A percentile compares a stretch with the other conserved stretches of the same genome.
Conservation (phyloP, 2,113 vertebrate genomes). For the Carassius gibelio region DNA sequence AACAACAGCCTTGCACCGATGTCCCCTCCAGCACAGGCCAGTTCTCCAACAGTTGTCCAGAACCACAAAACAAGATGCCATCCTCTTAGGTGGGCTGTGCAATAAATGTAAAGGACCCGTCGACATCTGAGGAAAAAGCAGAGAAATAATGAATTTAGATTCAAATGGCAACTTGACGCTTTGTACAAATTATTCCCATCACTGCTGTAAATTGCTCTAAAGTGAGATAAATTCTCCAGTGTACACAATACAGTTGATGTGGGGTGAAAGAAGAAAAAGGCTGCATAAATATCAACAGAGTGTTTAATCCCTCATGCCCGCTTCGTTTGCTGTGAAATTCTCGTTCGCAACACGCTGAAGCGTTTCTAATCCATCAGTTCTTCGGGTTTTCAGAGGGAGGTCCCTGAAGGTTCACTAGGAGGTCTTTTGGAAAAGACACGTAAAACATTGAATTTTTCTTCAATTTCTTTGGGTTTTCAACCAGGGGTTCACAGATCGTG, state of each 20-base stretch:
- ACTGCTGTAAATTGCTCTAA: conserved; percentile 68
- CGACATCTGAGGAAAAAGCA: conserved; percentile 69
- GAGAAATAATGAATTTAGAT: conserved; percentile 73
- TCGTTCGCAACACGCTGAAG: conserved; percentile 2
- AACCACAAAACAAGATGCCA: not conserved
- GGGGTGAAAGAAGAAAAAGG: conserved; percentile 64
- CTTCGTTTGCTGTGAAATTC: conserved; percentile 19
- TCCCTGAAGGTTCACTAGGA: not conserved
- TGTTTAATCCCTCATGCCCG: conserved; percentile 18
- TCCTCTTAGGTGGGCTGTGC: conserved; percentile 48
- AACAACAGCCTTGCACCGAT: not conserved
- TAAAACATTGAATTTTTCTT: conserved; percentile 1
- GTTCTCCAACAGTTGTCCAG: not conserved
- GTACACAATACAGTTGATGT: conserved; percentile 57
- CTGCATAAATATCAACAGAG: conserved; percentile 27
- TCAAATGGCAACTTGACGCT: conserved; percentile 65
- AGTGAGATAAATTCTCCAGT: conserved; percentile 62
- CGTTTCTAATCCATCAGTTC: conserved; percentile 33
- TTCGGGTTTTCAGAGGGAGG: not conserved
- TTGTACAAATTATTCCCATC: conserved; percentile 69
- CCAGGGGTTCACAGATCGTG: not conserved
- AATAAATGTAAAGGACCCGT: conserved; percentile 43
- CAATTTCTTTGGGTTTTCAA: conserved; percentile 8
- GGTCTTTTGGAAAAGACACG: not conserved
- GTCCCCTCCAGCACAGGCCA: not conserved